Evolutionary conservation across 2,113 vertebrate species (phyloP), one percentile per base, ranked within the genome.

Genomic region (Saccopteryx bilineata): DNA sequence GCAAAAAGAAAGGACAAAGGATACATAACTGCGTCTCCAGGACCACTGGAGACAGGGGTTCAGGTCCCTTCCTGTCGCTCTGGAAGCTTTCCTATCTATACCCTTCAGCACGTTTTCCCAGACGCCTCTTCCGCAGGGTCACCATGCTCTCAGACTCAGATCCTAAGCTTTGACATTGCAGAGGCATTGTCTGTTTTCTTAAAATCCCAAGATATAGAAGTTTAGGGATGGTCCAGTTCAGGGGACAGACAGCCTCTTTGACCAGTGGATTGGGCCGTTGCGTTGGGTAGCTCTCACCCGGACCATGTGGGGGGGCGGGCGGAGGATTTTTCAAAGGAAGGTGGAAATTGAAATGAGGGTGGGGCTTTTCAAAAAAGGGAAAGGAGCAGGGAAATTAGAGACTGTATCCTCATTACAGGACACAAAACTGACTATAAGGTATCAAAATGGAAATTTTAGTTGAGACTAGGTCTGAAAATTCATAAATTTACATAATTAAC

Each of bases 401-500:
- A 61, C 60, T 28, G 52, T 21, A 21, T 33, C 56, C 28, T 71
- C 1, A 12, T 80, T 23, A 85, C 0, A 72, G 19, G 46, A 63
- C 24, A 81, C 52, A 39, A 90, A 80, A 71, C 48, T 6, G 39
- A 46, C 39, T 80, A 4, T 31, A 39, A 58, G 46, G 75, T 63
- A 71, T 39, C 61, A 72, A 94, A 90, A 21, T 76, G 72, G 26
- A 66, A 76, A 95, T 74, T 83, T 92, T 88, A 94, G 58, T 84
- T 13, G 39, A 93, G 66, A 10, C 24, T 58, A 12, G 9, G 33
- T 85, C 87, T 81, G 39, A 89, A 96, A 85, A 93, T 28, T 26
- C 9, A 65, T 65, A 60, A 95, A 81, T 72, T 61, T 78, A 88
- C 12, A 31, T 68, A 89, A 87, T 75, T 31, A 91, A 87, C 28